These are phyloP conservation scores for Cyclophora punctaria DNA, from an alignment of 2,888 invertebrate species.

Conservation along the genomic window DNA sequence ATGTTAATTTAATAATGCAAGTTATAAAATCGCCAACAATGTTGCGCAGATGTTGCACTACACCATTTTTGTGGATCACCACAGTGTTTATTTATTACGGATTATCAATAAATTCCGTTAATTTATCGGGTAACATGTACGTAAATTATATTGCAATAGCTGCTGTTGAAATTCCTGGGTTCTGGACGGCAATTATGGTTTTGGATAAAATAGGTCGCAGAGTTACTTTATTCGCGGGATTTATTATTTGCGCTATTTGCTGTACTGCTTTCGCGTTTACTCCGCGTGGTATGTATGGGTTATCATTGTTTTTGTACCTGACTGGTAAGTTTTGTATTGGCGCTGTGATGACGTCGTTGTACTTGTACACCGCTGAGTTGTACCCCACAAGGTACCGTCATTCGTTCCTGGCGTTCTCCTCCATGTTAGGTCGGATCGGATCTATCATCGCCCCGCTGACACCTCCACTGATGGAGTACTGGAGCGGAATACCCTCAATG, in stretches of 20 bases:
- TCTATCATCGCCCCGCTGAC: slow-evolving; percentile 82
- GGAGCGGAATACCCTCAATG: slow-evolving; percentile 58
- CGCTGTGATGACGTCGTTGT: slow-evolving; percentile 78
- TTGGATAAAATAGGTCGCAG: slow-evolving; percentile 77
- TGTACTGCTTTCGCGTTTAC: slow-evolving; percentile 71
- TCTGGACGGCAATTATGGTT: slow-evolving; percentile 76
- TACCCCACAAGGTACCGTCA: slow-evolving; percentile 82
- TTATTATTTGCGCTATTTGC: slow-evolving; percentile 60
- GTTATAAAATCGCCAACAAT: slow-evolving; percentile 72
- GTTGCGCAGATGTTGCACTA: slow-evolving; percentile 76
- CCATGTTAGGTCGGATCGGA: slow-evolving; percentile 82
- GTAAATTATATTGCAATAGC: slow-evolving; percentile 81
- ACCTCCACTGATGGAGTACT: slow-evolving; percentile 74
- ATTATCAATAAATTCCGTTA: slow-evolving; percentile 83
- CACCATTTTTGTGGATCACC: slow-evolving; percentile 86
- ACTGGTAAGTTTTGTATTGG: slow-evolving; percentile 79
- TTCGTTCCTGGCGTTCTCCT: slow-evolving; percentile 79
- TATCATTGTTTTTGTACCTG: slow-evolving; percentile 66
- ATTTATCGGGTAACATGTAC: slow-evolving; percentile 83
- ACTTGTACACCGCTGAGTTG: slow-evolving; percentile 81
- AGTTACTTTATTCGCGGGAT: slow-evolving; percentile 50
- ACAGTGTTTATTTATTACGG: slow-evolving; percentile 88
- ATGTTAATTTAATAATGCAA: slow-evolving; percentile 41
- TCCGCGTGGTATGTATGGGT: slow-evolving; percentile 40
- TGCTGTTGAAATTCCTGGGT: slow-evolving; percentile 83